Percentiles rank a stretch among this genome's conserved stretches.
These are phyloP conservation scores for Leptothorax acervorum DNA, from an alignment of 2,888 invertebrate genomes.

Conservation along the genomic window DNA sequence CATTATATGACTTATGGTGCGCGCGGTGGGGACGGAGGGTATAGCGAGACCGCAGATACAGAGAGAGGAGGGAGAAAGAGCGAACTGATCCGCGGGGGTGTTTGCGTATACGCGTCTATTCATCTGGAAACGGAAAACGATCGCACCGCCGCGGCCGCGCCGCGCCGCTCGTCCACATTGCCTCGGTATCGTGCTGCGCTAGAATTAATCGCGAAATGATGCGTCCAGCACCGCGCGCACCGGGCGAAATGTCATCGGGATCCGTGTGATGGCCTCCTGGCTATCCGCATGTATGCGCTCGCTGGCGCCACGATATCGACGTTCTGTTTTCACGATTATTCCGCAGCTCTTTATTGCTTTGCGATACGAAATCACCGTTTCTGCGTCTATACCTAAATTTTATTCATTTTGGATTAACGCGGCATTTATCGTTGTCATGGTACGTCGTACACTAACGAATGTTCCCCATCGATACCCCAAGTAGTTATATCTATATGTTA, in stretches of 20 bases:
- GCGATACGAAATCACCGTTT: not conserved
- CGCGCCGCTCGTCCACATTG: conserved; percentile 51
- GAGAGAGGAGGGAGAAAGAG: not conserved
- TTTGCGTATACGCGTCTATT: conserved; percentile 64
- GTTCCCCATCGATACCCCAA: too few species aligned
- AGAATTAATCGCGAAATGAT: conserved; percentile 68
- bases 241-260: conserved; percentile 61
- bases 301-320: not conserved
- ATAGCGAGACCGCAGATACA: not conserved
- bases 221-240: conserved; percentile 24
- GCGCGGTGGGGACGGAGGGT: not conserved
- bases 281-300: not conserved
- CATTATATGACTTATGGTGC: conserved; percentile 40
- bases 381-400: not conserved
- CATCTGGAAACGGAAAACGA: conserved; percentile 75
- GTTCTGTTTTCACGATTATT: conserved; percentile 34
- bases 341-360: conserved; percentile 28
- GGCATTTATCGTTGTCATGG: not conserved
- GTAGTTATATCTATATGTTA: too few species aligned
- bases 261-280: conserved; percentile 53
- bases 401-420: conserved; percentile 1
- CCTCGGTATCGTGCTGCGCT: conserved; percentile 62
- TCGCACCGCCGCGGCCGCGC: conserved; percentile 53
- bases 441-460: not conserved
- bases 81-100: conserved; percentile 16